Evolutionary conservation across 1,140 invertebrate genomes (phyloP), one percentile per base, ranked within the genome.

Genomic region (Lineus longissimus): DNA sequence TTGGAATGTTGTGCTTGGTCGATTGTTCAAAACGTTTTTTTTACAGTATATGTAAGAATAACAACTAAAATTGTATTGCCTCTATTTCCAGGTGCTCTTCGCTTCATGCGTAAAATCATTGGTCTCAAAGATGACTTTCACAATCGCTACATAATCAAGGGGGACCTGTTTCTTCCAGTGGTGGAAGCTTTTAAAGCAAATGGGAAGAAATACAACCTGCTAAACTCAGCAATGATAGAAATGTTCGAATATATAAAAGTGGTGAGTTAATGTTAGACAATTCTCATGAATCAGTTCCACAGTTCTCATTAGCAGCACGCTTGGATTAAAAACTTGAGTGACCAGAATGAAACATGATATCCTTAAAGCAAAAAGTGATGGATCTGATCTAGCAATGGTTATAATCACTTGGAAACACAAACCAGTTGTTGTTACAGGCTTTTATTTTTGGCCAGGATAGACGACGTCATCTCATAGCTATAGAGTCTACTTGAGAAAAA

Each of bases 101-200:
- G 95, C 83, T 94, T 99, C 83, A 90, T 99, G 88, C 87, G 97
- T 70, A 97, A 96, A 84, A 93, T 99, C 58, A 91, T 98, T 74
- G 92, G 94, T 41, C 85, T 98, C 17, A 98, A 98, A 83, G 97
- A 99, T 80, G 97, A 99, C 75, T 95, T 97, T 81, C 99, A 99
- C 83, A 95, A 98, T 84, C 86, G 90, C 70, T 91, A 99, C 81
- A 98, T 99, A 71, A 91, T 95, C 56, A 96, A 96, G 79, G 93
- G 93, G 43, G 94, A 95, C 82, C 84, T 98, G 25, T 95, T 99
- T 83, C 90, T 91, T 65, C 95, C 94, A 51, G 92, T 99, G 64
- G 91, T 99, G 67, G 94, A 98, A 81, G 92, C 95, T 63, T 97
- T 99, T 79, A 88, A 93, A 75, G 87, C 89, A 72, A 99, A 99